Evolutionary conservation across 2,113 vertebrate genomes (phyloP).

Genomic region (Climacteris rufus): DNA sequence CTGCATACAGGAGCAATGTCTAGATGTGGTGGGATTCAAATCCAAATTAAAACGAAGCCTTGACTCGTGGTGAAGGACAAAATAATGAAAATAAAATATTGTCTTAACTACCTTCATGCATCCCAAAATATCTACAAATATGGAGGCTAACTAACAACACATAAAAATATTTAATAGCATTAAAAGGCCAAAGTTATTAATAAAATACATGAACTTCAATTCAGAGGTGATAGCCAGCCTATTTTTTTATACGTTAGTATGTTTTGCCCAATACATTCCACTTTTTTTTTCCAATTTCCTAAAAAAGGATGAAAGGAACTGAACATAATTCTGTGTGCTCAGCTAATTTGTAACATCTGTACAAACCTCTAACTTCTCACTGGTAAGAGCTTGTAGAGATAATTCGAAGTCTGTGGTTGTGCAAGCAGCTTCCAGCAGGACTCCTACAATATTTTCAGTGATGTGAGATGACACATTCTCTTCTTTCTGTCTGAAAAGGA

Average conservation of each 20-base stretch:
- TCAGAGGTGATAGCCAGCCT: background rate
- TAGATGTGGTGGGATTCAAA: background rate
- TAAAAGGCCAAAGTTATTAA: background rate
- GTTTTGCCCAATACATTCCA: background rate
- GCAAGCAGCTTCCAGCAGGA: background rate
- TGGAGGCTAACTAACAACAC: background rate
- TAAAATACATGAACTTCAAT: background rate
- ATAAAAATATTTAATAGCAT: background rate
- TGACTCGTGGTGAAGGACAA: background rate
- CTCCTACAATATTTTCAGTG: background rate
- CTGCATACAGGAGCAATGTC: background rate
- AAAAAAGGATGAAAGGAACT: background rate
- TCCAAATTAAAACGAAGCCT: background rate
- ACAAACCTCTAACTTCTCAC: fast-evolving
- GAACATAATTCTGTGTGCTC: background rate
- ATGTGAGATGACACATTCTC: background rate
- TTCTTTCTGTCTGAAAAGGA: background rate
- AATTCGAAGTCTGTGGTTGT: background rate
- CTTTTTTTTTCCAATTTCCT: background rate
- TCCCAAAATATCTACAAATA: background rate
- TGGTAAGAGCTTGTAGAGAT: background rate
- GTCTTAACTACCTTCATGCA: background rate
- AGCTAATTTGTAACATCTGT: background rate
- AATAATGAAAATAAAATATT: background rate
- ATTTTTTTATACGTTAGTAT: background rate